Percentiles rank a stretch among this genome's conserved stretches.
phyloP scores from a whole-genome alignment of 2,797 vertebrate species.

The Diplodus sargus region DNA sequence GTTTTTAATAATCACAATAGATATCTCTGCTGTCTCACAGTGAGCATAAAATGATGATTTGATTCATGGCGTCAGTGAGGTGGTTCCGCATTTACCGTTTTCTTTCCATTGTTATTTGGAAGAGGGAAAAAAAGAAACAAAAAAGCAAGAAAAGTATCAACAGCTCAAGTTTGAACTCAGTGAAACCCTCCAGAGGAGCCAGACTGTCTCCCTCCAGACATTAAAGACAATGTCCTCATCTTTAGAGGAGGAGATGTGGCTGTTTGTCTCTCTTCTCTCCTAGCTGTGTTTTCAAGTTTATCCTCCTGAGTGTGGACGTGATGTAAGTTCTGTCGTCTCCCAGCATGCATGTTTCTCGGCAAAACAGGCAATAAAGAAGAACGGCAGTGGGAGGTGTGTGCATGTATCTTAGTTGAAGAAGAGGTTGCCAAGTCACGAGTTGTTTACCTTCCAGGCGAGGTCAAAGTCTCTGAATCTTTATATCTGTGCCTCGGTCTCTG shows the following conservation, averaged over 20 bases:
- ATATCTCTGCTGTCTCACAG: background rate
- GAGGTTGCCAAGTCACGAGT: constrained; percentile 67
- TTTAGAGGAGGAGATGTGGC: background rate
- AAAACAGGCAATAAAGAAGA: constrained; percentile 40
- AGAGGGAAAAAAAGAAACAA: background rate
- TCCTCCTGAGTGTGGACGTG: constrained; percentile 3
- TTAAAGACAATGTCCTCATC: background rate
- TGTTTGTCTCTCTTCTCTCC: background rate
- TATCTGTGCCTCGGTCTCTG: constrained; percentile 9
- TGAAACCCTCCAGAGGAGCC: background rate
- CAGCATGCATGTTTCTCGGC: constrained; percentile 32
- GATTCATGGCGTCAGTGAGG: background rate
- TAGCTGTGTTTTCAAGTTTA: background rate
- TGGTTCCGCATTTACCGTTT: too few relatives aligned
- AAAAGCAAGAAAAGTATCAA: background rate
- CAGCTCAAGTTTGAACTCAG: background rate
- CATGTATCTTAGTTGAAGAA: background rate
- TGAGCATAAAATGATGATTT: background rate
- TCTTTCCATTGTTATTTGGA: background rate
- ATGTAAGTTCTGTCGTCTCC: constrained; percentile 19
- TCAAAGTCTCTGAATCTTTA: constrained; percentile 35
- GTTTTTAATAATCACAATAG: too few relatives aligned
- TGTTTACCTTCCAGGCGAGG: constrained; percentile 67
- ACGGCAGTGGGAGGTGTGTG: constrained; percentile 43
- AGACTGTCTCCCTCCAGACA: background rate